Base-by-base conservation (phyloP, 2,888 invertebrate species). In the Yponomeuta malinellus region DNA sequence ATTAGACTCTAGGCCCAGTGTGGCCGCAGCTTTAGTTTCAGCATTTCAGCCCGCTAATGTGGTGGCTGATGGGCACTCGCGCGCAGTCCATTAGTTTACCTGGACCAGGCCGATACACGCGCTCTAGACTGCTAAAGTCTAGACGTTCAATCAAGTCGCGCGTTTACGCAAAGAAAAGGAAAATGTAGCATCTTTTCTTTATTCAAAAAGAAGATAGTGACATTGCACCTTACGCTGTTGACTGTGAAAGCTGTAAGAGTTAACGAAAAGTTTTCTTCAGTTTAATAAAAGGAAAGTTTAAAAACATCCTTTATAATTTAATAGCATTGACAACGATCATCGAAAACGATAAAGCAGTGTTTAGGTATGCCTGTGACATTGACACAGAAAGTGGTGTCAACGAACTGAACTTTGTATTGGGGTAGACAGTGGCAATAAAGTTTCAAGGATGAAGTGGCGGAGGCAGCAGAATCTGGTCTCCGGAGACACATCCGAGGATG, bases 401-500 rank as follows among this genome's bases (percentile, higher is more conserved):
- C 43, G 43, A 43, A 8, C 8, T 43, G 43, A 12, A 59, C 52
- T 59, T 59, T 4, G 15, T 2, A 15, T 67, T 37, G 33, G 43
- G 63, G 64, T 72, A 73, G 73, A 59, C 73, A 48, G 70, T 63
- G 48, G 48, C 12, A 48, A 10, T 23, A 31, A 3, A 23, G 37
- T 73, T 76, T 72, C 65, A 70, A 81, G 75, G 63, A 90, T 91
- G 90, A 86, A 84, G 81, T 86, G 83, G 77, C 85, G 82, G 72
- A 81, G 74, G 29, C 37, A 33, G 59, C 76, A 88, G 72, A 48
- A 43, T 4, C 43, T 33, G 15, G 90, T 92, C 29, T 90, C 91
- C 0, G 92, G 90, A 59, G 89, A 90, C 10, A 92, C 91, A 1
- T 90, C 92, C 2, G 92, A 92, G 71, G 92, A 91, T 73, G 92